Base-by-base conservation (phyloP, 1,140 invertebrate species). In the Brachionus angularis region DNA sequence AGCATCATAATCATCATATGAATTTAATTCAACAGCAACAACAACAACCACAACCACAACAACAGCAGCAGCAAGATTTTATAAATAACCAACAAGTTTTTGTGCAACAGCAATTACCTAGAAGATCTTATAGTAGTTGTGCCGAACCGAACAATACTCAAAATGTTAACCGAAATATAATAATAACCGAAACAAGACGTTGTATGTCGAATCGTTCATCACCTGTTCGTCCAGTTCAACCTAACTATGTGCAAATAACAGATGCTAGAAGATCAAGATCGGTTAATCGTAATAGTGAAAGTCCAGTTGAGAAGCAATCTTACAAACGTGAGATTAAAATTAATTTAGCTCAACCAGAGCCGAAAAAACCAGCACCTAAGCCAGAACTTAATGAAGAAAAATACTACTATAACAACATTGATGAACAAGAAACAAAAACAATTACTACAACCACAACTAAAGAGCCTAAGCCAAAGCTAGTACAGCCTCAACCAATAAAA, bases 311-410 rank as follows among this genome's bases (percentile, higher is more conserved):
- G 25, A 58, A 58, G 25, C 62, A 67, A 50, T 67, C 29, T 5
- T 67, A 67, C 21, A 67, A 46, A 25, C 42, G 62, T 27, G 62
- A 67, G 29, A 67, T 67, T 10, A 67, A 67, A 47, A 67, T 67
- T 12, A 67, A 67, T 50, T 36, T 67, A 10, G 39, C 62, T 1
- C 25, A 39, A 39, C 53, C 23, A 23, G 16, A 21, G 16, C 49
- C 39, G 10, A 42, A 16, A 42, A 16, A 42, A 16, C 39, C 39
- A 10, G 10, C 39, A 42, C 39, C 39, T 16, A 16, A 42, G 39
- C 39, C 23, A 8, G 3, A 52, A 31, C 49, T 18, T 2, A 27
- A 27, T 12, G 10, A 52, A 12, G 16, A 8, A 31, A 44, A 46
- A n/a, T 8, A 44, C 5, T 29, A 18, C 34, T 29, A 0, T 21